phyloP scores from a whole-genome alignment of 2,797 vertebrate species.

The Notolabrus celidotus region DNA sequence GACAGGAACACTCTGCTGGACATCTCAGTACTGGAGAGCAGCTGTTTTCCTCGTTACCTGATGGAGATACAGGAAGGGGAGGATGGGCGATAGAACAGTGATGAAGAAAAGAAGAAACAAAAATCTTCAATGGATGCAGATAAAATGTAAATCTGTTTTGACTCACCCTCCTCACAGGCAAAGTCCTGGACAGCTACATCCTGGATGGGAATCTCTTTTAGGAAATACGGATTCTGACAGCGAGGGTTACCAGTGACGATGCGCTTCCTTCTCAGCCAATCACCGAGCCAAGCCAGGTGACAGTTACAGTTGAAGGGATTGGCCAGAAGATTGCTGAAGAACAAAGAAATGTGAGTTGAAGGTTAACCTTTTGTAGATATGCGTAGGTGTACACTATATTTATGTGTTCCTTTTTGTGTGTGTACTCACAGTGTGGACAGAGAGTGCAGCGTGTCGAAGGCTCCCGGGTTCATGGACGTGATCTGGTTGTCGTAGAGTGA shows the following conservation, averaged over 20 bases:
- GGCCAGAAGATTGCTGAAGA: slow-evolving; percentile 93
- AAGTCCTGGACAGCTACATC: slow-evolving; percentile 98
- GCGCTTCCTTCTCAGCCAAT: slow-evolving; percentile 96
- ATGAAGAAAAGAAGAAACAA: neutral
- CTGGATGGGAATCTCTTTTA: slow-evolving; percentile 98
- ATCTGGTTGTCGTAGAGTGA: slow-evolving; percentile 99
- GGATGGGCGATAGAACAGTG: neutral
- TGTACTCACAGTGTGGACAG: slow-evolving; percentile 95
- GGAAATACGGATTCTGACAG: slow-evolving; percentile 97
- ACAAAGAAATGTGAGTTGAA: slow-evolving; percentile 12
- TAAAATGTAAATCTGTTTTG: neutral
- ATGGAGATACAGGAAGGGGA: neutral
- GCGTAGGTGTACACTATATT: neutral
- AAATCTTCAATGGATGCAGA: neutral
- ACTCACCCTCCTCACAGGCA: slow-evolving; percentile 95
- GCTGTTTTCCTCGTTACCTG: slow-evolving; percentile 96
- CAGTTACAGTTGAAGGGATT: slow-evolving; percentile 99
- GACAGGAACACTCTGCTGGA: slow-evolving; percentile 94
- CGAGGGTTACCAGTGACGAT: slow-evolving; percentile 98
- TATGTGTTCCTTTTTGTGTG: neutral
- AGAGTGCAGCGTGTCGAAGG: slow-evolving; percentile 95
- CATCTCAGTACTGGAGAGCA: slow-evolving; percentile 94
- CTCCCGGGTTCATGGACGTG: slow-evolving; percentile 93
- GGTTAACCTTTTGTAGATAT: fast-evolving
- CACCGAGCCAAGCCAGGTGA: slow-evolving; percentile 96